These are phyloP conservation scores for Cheilosia urbana DNA, from an alignment of 2,888 invertebrate species.

Conservation along the genomic window DNA sequence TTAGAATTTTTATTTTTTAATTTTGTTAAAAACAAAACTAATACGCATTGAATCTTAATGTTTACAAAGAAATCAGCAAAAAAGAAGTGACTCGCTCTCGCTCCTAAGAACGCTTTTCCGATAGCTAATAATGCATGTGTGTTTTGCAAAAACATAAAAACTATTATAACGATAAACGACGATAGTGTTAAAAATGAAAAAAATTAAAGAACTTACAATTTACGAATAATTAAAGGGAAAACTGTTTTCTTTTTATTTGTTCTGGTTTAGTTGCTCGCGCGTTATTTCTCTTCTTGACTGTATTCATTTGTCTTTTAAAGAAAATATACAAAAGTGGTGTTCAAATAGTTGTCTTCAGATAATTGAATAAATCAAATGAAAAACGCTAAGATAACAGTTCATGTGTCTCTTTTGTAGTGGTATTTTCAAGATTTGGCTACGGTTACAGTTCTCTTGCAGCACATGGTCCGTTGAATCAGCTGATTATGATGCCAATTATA, in stretches of 20 bases:
- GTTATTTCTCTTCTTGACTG: conserved; percentile 12
- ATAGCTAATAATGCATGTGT: conserved; percentile 57
- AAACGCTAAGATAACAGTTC: conserved; percentile 2
- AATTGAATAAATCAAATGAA: conserved; percentile 19
- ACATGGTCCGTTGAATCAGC: conserved; percentile 14
- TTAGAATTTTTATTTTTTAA: conserved; percentile 36
- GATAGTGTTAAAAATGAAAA: conserved; percentile 46
- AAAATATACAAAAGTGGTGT: conserved; percentile 21
- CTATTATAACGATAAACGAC: conserved; percentile 62
- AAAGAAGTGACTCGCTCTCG: conserved; percentile 74
- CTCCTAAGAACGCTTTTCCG: conserved; percentile 60
- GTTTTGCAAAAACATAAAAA: conserved; percentile 26
- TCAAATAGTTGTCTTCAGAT: conserved; percentile 33
- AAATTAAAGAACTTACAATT: conserved; percentile 40
- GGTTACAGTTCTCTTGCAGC: neutral
- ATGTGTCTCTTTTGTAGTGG: conserved; percentile 4
- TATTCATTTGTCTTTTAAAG: conserved; percentile 54
- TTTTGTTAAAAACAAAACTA: conserved; percentile 40
- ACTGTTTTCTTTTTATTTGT: conserved; percentile 44
- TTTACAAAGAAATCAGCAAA: conserved; percentile 36
- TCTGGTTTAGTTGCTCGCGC: conserved; percentile 28
- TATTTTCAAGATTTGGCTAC: neutral
- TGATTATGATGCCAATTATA: neutral
- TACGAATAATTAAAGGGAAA: conserved; percentile 58
- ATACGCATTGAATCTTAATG: conserved; percentile 41